phyloP scores from a whole-genome alignment of 2,797 vertebrate species.

The Oceanodroma leucorhoa region DNA sequence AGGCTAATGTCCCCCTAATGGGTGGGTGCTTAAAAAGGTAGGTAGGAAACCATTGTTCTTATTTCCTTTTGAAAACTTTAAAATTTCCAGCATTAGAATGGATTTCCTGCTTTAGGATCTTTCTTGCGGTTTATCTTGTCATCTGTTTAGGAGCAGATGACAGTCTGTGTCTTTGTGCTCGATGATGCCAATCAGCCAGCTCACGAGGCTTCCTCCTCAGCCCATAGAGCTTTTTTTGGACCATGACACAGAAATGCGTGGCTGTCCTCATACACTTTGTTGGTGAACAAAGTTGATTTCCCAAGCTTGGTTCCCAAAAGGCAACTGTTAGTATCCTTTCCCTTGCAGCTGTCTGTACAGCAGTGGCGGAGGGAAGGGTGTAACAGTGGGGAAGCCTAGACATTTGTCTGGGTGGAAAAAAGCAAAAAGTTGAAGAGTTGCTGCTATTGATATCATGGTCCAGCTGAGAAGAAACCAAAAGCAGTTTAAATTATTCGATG shows the following conservation, averaged over 20 bases:
- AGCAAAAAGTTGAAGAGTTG: neutral
- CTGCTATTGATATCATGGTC: neutral
- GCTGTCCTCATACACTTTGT: neutral
- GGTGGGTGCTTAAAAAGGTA: neutral
- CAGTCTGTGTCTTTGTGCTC: neutral
- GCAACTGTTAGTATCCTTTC: neutral
- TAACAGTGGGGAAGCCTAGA: neutral
- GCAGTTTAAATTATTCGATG: neutral
- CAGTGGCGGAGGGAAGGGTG: neutral
- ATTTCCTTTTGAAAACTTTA: neutral
- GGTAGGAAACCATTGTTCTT: neutral
- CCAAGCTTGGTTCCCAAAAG: neutral
- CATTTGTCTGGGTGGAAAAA: neutral
- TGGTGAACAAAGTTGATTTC: neutral
- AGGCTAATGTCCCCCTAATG: neutral
- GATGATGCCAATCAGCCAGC: accelerated
- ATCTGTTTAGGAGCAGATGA: neutral
- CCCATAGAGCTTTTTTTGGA: neutral
- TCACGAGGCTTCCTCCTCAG: neutral
- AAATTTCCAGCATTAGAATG: neutral
- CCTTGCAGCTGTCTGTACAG: neutral
- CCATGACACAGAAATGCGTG: neutral
- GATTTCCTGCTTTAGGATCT: neutral
- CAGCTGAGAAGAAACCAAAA: neutral
- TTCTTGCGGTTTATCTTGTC: neutral